Conservation (phyloP, 1,140 invertebrate species). For the Cherax destructor region DNA sequence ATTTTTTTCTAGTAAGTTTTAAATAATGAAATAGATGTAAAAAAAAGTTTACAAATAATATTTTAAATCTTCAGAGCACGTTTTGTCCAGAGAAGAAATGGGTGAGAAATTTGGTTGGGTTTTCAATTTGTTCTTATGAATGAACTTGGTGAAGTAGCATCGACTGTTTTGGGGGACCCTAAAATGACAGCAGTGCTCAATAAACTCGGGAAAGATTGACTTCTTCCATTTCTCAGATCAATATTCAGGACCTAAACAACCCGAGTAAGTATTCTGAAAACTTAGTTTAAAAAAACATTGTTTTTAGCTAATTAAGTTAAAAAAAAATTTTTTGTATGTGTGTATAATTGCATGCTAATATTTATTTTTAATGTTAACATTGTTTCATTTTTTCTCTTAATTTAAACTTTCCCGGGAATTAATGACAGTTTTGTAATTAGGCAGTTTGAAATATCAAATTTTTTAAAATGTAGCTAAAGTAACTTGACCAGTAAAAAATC, state of each 20-base stretch:
- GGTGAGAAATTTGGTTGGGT: constrained; percentile 91
- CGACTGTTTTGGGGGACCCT: constrained; percentile 87
- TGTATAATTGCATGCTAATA: too few relatives aligned
- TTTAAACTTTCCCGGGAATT: too few relatives aligned
- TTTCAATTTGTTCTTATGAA: constrained; percentile 87
- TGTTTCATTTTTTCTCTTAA: too few relatives aligned
- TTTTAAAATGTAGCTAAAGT: too few relatives aligned
- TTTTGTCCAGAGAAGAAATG: constrained; percentile 93
- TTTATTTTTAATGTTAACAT: too few relatives aligned
- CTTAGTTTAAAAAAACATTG: not conserved
- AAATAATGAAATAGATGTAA: too few relatives aligned
- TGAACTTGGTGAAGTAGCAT: constrained; percentile 91
- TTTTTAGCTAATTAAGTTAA: not conserved
- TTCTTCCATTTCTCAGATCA: constrained; percentile 99
- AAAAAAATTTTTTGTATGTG: not conserved
- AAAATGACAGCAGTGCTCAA: constrained; percentile 88
- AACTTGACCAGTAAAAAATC: too few relatives aligned
- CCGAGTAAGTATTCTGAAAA: constrained; percentile 78
- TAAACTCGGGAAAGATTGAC: constrained; percentile 90
- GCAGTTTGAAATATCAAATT: too few relatives aligned
- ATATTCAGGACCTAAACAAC: constrained; percentile 90
- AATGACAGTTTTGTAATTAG: too few relatives aligned
- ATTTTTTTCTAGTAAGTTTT: too few relatives aligned
- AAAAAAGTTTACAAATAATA: not conserved
- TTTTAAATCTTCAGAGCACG: constrained; percentile 81